A percentile compares a stretch with the other conserved stretches of the same genome.
Conservation (phyloP, 2,113 vertebrate genomes). For the Diphyllodes magnificus region DNA sequence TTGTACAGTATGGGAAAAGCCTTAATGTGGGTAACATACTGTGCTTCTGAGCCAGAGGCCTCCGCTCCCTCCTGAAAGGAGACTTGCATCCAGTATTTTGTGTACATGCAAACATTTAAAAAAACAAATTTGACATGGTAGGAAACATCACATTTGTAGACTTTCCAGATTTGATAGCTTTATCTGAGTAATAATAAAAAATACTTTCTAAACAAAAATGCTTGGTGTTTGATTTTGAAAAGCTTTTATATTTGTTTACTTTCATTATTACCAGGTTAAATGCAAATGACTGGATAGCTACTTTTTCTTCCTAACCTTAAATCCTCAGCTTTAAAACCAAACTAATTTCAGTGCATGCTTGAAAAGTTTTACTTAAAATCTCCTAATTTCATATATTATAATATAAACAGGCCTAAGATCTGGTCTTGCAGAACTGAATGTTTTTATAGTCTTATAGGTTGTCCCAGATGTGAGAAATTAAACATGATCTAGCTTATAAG, state of each 20-base stretch:
- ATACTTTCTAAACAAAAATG: neutral
- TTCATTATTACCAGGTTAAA: neutral
- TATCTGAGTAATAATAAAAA: neutral
- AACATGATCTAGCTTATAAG: neutral
- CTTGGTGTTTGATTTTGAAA: neutral
- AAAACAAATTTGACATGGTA: neutral
- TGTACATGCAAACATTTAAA: neutral
- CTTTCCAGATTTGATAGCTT: neutral
- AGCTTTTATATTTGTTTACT: neutral
- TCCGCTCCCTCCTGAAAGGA: accelerated
- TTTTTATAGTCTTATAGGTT: neutral
- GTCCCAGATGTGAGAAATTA: neutral
- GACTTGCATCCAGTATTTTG: neutral
- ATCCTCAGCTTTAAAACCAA: neutral
- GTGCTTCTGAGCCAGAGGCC: neutral
- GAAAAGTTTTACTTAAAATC: neutral
- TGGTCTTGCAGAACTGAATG: neutral
- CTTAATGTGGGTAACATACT: accelerated
- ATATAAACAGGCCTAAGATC: neutral
- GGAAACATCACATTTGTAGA: neutral
- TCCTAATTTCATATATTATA: neutral
- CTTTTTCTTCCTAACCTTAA: neutral
- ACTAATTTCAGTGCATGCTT: neutral
- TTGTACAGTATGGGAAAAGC: neutral
- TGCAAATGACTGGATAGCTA: neutral